These are phyloP conservation scores for Zoanthus sansibaricus DNA, from an alignment of 92 coral and sea anemone species.

Conservation along the genomic window DNA sequence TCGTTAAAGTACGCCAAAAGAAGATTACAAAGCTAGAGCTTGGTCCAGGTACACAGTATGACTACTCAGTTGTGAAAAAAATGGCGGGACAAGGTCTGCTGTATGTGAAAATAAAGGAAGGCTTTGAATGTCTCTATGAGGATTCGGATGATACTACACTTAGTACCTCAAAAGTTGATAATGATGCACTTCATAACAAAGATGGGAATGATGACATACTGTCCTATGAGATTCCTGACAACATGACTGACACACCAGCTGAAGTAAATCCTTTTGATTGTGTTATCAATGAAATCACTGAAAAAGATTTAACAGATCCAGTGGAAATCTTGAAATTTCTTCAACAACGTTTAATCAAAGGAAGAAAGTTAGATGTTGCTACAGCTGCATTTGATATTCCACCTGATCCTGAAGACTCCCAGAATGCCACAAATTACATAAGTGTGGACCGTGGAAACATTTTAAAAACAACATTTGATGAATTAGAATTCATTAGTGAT, in stretches of 20 bases:
- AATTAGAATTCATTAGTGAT: slow-evolving; percentile 53
- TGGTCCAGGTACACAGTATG: slow-evolving; percentile 2
- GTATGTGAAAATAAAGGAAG: slow-evolving; percentile 46
- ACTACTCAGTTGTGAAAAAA: slow-evolving; percentile 29
- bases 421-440: not conserved
- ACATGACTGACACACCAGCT: not conserved
- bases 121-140: slow-evolving; percentile 40
- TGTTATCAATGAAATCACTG: not conserved
- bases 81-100: slow-evolving; percentile 57
- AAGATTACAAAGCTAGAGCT: slow-evolving; percentile 16
- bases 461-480: slow-evolving; percentile 24
- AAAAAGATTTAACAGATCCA: slow-evolving; percentile 38
- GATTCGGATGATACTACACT: slow-evolving; percentile 1
- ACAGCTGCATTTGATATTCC: slow-evolving; percentile 9
- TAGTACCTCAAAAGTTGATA: not conserved
- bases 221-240: not conserved
- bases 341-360: slow-evolving; percentile 34
- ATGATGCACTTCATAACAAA: not conserved
- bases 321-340: slow-evolving; percentile 55
- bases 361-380: slow-evolving; percentile 27
- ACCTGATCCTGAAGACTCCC: slow-evolving; percentile 52
- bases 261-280: not conserved
- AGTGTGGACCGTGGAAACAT: slow-evolving; percentile 32
- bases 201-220: not conserved
- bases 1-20: slow-evolving; percentile 35